These are phyloP conservation scores for Drosophila tsacasi DNA, from an alignment of 1,140 invertebrate species.

Conservation along the genomic window DNA sequence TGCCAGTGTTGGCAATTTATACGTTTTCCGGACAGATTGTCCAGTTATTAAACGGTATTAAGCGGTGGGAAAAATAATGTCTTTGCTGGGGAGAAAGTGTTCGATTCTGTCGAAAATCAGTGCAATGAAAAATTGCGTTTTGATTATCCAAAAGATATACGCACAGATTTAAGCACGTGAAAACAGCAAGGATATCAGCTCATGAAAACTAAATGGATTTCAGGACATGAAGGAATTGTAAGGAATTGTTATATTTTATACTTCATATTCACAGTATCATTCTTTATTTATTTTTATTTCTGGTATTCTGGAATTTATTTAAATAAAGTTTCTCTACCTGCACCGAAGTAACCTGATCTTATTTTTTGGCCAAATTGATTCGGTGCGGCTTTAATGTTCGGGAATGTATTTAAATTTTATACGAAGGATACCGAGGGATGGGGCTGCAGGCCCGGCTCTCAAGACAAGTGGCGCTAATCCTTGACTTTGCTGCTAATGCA, in stretches of 20 bases:
- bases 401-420: slow-evolving; percentile 67
- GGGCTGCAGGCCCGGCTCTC: slow-evolving; percentile 46
- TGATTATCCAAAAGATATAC: neutral
- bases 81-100: neutral
- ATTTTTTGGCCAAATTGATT: slow-evolving; percentile 63
- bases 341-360: neutral
- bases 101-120: neutral
- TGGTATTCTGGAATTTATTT: neutral
- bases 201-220: neutral
- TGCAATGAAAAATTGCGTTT: neutral
- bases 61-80: neutral
- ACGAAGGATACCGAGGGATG: slow-evolving; percentile 13
- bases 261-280: neutral
- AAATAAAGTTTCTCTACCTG: neutral
- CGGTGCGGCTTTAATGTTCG: slow-evolving; percentile 65
- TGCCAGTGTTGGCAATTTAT: slow-evolving; percentile 9
- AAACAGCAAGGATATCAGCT: neutral
- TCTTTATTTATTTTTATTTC: neutral
- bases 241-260: neutral
- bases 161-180: neutral
- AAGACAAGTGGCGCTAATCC: slow-evolving; percentile 83
- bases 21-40: slow-evolving; percentile 6
- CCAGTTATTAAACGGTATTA: neutral
- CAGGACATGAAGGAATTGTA: neutral
- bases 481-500: slow-evolving; percentile 83